Conservation (phyloP, 2,113 vertebrate species). For the Procapra przewalskii region DNA sequence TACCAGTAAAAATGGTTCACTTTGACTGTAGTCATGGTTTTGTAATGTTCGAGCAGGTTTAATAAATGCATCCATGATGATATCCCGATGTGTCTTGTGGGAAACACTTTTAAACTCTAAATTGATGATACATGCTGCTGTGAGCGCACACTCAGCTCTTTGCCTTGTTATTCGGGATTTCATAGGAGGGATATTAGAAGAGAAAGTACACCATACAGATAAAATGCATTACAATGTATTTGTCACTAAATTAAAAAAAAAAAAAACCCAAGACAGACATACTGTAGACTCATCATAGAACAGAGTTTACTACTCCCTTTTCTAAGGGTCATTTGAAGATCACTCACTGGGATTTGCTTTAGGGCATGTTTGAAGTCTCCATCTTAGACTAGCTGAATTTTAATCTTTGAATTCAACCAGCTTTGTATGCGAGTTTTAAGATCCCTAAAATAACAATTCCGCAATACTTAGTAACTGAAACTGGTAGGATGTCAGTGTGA, state of each 20-base stretch:
- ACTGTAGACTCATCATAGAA: not conserved
- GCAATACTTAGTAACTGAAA: not conserved
- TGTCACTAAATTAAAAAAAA: not conserved
- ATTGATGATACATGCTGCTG: not conserved
- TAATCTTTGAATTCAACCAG: not conserved
- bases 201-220: not conserved
- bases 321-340: not conserved
- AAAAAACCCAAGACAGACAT: not conserved
- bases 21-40: not conserved
- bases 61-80: not conserved
- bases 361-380: not conserved
- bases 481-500: not conserved
- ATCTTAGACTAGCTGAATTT: not conserved
- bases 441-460: not conserved
- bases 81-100: not conserved
- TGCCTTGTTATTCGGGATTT: not conserved
- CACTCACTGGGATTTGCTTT: not conserved
- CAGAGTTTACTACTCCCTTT: not conserved
- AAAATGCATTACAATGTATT: not conserved
- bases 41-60: not conserved
- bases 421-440: not conserved
- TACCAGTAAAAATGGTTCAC: not conserved
- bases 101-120: not conserved
- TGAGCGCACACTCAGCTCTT: not conserved
- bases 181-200: not conserved